Conservation (phyloP, 1,140 invertebrate genomes). For the Hormaphis cornu region DNA sequence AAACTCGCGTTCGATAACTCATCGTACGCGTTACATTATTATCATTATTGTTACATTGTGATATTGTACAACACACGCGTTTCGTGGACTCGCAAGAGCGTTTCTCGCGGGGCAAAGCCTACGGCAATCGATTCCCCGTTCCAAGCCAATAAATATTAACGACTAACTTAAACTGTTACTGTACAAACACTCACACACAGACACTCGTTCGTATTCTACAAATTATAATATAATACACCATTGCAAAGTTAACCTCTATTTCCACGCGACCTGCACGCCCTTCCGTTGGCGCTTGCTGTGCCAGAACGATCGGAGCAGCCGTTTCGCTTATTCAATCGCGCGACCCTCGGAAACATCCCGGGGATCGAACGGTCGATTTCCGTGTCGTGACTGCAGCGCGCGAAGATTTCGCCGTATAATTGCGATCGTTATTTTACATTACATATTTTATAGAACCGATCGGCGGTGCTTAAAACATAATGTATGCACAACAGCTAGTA, state of each 20-base stretch:
- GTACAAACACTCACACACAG: conserved; percentile 12
- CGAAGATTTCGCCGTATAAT: neutral
- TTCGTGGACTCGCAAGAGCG: neutral
- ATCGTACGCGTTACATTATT: too few species aligned
- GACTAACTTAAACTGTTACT: conserved; percentile 23
- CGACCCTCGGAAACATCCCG: neutral
- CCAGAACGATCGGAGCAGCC: neutral
- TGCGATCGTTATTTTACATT: neutral
- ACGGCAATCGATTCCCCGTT: conserved; percentile 20
- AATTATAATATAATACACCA: too few species aligned
- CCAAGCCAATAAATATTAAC: conserved; percentile 28
- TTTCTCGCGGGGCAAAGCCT: neutral
- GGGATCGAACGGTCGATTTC: neutral
- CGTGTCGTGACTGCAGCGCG: neutral
- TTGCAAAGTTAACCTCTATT: too few species aligned
- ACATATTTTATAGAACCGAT: neutral
- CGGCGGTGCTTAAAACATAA: neutral
- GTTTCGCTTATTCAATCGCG: conserved; percentile 3
- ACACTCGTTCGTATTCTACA: too few species aligned
- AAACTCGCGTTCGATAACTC: too few species aligned
- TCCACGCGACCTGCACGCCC: too few species aligned
- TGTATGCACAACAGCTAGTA: too few species aligned
- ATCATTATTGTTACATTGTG: too few species aligned
- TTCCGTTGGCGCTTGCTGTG: neutral
- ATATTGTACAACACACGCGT: too few species aligned